Percentiles rank a stretch among this genome's conserved stretches.
Evolutionary conservation across 2,888 invertebrate species (phyloP).

Genomic region (Agrochola circellaris): DNA sequence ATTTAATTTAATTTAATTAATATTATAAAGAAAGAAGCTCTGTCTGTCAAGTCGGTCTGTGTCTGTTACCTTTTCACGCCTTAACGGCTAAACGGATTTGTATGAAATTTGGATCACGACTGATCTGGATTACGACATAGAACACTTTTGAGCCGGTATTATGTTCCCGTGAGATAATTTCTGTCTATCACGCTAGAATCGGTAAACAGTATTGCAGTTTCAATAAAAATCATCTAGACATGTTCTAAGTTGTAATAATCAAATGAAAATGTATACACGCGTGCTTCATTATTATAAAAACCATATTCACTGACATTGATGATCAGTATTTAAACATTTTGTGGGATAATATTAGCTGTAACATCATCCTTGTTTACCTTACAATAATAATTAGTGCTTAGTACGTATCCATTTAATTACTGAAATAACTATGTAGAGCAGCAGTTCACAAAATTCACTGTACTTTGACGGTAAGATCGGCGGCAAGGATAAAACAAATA

Average conservation of each 20-base stretch:
- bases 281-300: neutral
- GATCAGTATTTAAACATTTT: neutral
- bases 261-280: neutral
- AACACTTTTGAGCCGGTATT: neutral
- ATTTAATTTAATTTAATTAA: too few species aligned
- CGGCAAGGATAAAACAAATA: neutral
- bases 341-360: neutral
- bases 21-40: neutral
- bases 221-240: neutral
- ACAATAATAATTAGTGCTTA: slow-evolving; percentile 1
- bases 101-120: neutral
- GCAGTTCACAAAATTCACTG: neutral
- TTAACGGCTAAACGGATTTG: neutral
- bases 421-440: neutral
- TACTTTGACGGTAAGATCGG: neutral
- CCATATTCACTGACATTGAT: neutral
- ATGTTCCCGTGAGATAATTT: neutral
- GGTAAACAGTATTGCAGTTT: neutral
- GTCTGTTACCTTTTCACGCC: neutral
- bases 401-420: slow-evolving; percentile 5
- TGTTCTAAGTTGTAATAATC: neutral
- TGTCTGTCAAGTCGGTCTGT: neutral
- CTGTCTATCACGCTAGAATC: neutral
- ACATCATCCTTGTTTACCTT: neutral
- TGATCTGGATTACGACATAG: neutral